These are phyloP conservation scores for Heptranchias perlo DNA, from an alignment of 2,113 vertebrate genomes.

Conservation along the genomic window DNA sequence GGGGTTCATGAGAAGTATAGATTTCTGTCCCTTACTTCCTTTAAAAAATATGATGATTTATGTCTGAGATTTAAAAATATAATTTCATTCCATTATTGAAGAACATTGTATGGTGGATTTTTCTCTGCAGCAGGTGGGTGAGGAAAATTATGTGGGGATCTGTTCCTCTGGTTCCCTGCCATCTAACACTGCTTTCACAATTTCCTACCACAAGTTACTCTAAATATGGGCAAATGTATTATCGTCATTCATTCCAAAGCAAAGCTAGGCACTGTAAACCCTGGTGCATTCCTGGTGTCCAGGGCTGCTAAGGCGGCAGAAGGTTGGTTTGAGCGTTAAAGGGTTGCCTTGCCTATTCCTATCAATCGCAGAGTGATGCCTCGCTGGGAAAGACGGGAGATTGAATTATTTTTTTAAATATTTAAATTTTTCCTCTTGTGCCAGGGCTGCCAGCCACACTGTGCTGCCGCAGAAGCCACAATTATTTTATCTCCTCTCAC, in stretches of 20 bases:
- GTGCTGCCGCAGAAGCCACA: no score
- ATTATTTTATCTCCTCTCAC: no score
- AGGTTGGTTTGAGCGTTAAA: neutral
- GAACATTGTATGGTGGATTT: neutral
- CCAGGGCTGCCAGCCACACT: neutral
- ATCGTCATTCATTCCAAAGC: neutral
- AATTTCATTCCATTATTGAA: neutral
- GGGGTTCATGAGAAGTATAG: neutral
- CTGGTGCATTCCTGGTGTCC: neutral
- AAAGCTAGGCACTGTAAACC: neutral
- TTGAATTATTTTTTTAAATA: neutral
- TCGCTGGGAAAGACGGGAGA: neutral
- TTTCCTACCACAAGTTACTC: neutral
- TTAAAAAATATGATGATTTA: neutral
- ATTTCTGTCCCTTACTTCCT: neutral
- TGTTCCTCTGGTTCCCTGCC: neutral
- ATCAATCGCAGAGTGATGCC: neutral
- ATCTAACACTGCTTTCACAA: neutral
- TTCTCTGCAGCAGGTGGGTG: neutral
- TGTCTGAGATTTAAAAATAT: neutral
- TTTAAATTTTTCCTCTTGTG: neutral
- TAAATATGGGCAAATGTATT: neutral
- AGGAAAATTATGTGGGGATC: neutral
- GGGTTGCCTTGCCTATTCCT: no score
- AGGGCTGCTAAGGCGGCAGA: neutral